A percentile compares a stretch with the other conserved stretches of the same genome.
Evolutionary conservation across 2,113 vertebrate genomes (phyloP).

Genomic region (Sebastes fasciatus): DNA sequence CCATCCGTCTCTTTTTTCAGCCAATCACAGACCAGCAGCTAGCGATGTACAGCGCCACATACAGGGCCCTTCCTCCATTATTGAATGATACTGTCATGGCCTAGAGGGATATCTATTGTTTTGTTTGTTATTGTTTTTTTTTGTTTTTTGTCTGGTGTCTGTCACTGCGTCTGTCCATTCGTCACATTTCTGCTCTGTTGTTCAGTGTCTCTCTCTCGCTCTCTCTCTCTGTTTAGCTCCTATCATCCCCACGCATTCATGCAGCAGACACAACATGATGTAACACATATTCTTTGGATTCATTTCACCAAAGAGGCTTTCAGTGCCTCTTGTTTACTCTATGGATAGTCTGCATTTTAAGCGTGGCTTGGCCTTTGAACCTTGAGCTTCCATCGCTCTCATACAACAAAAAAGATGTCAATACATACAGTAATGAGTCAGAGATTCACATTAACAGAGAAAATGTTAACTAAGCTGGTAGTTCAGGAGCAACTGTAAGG

Average conservation of each 20-base stretch:
- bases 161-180: constrained; percentile 16
- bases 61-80: background rate
- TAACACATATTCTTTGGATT: constrained; percentile 41
- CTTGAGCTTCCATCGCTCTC: background rate
- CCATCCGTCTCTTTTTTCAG: background rate
- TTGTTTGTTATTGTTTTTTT: background rate
- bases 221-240: constrained; percentile 10
- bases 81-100: background rate
- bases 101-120: background rate
- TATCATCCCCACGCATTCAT: constrained; percentile 37
- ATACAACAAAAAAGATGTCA: background rate
- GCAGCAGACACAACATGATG: constrained; percentile 60
- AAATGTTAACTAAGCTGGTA: background rate
- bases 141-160: constrained; percentile 1
- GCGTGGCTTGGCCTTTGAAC: background rate
- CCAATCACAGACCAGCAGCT: background rate
- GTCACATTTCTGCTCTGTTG: constrained; percentile 12
- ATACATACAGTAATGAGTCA: background rate
- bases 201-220: background rate
- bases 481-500: background rate
- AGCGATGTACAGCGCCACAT: background rate
- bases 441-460: background rate
- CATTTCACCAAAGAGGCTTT: constrained; percentile 34
- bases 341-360: background rate
- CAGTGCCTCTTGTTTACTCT: background rate